Percentiles rank a stretch among this genome's conserved stretches.
These are phyloP conservation scores for Cephus pygmeus DNA, from an alignment of 2,888 invertebrate species.

Conservation along the genomic window DNA sequence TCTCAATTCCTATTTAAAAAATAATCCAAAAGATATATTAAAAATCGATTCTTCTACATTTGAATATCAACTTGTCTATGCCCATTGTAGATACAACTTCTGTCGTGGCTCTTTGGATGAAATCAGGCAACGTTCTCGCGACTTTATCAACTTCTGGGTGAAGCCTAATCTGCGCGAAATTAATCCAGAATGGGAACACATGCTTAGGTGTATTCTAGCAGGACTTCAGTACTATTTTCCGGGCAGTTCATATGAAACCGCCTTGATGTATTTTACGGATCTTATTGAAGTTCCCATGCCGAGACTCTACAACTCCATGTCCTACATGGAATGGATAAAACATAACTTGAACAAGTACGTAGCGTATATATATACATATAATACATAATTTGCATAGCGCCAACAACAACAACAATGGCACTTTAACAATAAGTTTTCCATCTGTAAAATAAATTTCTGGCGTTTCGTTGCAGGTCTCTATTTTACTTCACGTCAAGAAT, in stretches of 20 bases:
- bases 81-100: conserved; percentile 55
- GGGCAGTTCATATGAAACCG: conserved; percentile 43
- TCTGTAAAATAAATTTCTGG: not conserved
- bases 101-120: conserved; percentile 59
- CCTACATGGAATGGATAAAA: conserved; percentile 35
- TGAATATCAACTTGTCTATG: not conserved
- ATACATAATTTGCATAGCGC: not conserved
- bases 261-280: conserved; percentile 51
- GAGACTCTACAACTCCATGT: conserved; percentile 38
- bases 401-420: not conserved
- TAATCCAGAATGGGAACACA: conserved; percentile 63
- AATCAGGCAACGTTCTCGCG: conserved; percentile 47
- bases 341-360: conserved; percentile 38
- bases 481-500: conserved; percentile 30
- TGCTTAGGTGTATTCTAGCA: conserved; percentile 58
- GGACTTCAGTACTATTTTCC: conserved; percentile 56
- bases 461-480: conserved; percentile 33
- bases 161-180: conserved; percentile 56
- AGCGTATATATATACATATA: not conserved
- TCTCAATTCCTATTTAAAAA: conserved; percentile 1
- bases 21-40: not conserved
- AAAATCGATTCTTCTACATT: not conserved
- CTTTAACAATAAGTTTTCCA: not conserved
- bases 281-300: conserved; percentile 49
- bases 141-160: conserved; percentile 51